Percentiles rank a stretch among this genome's conserved stretches.
Evolutionary conservation across 2,113 vertebrate genomes (phyloP).

Genomic region (Anoura caudifer): DNA sequence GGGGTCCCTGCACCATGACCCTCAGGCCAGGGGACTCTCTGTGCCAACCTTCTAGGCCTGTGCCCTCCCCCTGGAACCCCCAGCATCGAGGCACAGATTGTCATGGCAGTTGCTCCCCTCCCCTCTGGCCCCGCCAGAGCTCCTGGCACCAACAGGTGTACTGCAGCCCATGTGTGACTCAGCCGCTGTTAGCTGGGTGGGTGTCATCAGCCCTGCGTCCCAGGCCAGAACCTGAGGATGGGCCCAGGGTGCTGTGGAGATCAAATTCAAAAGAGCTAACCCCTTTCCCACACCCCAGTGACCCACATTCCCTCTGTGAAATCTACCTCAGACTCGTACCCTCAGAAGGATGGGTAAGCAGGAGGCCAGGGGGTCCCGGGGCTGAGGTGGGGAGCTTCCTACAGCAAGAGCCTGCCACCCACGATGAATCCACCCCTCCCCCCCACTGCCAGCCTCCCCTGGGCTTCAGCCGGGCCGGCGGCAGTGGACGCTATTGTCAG

Average conservation of each 20-base stretch:
- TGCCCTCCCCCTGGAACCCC: neutral
- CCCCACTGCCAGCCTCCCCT: constrained; percentile 3
- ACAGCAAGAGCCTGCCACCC: constrained; percentile 25
- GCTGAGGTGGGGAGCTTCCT: constrained; percentile 57
- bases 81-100: neutral
- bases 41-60: neutral
- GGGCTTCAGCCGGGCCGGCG: neutral
- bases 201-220: constrained; percentile 25
- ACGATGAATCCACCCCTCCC: constrained; percentile 22
- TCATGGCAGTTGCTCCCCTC: neutral
- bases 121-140: neutral
- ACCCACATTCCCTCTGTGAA: constrained; percentile 69
- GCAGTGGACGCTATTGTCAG: constrained; percentile 12
- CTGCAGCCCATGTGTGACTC: neutral
- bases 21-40: neutral
- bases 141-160: neutral
- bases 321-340: constrained; percentile 81
- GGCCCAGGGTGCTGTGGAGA: constrained; percentile 65
- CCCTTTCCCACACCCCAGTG: neutral
- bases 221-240: constrained; percentile 24
- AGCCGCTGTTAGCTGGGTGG: constrained; percentile 24
- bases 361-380: constrained; percentile 42
- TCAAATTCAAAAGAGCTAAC: constrained; percentile 71
- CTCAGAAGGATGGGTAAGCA: constrained; percentile 67
- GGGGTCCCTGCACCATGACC: neutral